A percentile compares a stretch with the other conserved stretches of the same genome.
These are phyloP conservation scores for Pteropus alecto DNA, from an alignment of 2,113 vertebrate genomes.

Conservation along the genomic window DNA sequence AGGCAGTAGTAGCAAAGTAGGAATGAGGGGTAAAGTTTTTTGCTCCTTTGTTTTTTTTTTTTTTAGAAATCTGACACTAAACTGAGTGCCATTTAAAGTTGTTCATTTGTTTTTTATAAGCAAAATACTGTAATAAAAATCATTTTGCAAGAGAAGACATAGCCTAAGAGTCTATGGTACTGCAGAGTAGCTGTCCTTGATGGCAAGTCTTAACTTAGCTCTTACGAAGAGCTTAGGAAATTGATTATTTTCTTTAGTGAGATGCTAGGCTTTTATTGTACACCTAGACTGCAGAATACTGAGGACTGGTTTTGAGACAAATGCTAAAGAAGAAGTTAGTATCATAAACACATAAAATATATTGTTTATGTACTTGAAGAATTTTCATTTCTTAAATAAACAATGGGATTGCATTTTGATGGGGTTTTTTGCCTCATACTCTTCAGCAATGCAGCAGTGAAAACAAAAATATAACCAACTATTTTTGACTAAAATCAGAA, in stretches of 20 bases:
- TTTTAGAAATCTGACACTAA: neutral
- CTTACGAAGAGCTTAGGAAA: neutral
- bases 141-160: neutral
- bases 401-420: neutral
- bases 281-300: neutral
- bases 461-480: neutral
- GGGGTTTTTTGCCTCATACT: neutral
- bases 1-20: neutral
- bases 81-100: neutral
- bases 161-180: neutral
- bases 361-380: neutral
- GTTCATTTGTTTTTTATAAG: neutral
- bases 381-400: slow-evolving; percentile 49
- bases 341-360: neutral
- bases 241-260: neutral
- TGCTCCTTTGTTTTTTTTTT: neutral
- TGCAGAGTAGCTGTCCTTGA: neutral
- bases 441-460: neutral
- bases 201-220: neutral
- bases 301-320: neutral
- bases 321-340: neutral
- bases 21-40: neutral
- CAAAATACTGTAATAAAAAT: neutral
- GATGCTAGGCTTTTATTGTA: neutral
- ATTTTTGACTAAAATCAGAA: slow-evolving; percentile 50